Evolutionary conservation across 2,113 vertebrate genomes (phyloP).

Genomic region (Chamaea fasciata): DNA sequence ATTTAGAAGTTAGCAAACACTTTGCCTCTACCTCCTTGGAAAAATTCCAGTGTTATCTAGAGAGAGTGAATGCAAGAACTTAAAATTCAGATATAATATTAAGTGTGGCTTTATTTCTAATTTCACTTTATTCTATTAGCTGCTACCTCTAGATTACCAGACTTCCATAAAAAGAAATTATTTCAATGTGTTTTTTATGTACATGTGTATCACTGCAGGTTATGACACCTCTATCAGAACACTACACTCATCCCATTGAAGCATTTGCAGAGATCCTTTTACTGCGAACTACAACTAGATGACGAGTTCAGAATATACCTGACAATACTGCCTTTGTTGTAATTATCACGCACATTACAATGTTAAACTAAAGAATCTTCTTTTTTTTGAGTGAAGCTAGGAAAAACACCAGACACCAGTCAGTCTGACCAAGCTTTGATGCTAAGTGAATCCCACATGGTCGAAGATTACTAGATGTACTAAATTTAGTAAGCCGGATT

Average conservation of each 20-base stretch:
- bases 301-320: not conserved
- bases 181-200: not conserved
- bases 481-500: slow-evolving; percentile 41
- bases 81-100: not conserved
- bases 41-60: not conserved
- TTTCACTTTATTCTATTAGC: not conserved
- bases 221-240: not conserved
- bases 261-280: not conserved
- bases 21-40: not conserved
- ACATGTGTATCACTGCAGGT: not conserved
- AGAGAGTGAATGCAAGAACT: not conserved
- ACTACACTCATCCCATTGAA: not conserved
- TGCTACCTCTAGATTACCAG: not conserved
- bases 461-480: slow-evolving; percentile 31
- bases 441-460: not conserved
- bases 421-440: not conserved
- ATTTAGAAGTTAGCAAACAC: not conserved
- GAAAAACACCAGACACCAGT: not conserved
- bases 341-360: not conserved
- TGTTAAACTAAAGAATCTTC: not conserved
- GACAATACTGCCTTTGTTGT: not conserved
- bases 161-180: not conserved
- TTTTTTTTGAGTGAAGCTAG: not conserved
- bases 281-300: not conserved
- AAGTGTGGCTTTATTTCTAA: not conserved